Base-by-base conservation (phyloP, 2,888 invertebrate species). In the Rhaphigaster nebulosa region DNA sequence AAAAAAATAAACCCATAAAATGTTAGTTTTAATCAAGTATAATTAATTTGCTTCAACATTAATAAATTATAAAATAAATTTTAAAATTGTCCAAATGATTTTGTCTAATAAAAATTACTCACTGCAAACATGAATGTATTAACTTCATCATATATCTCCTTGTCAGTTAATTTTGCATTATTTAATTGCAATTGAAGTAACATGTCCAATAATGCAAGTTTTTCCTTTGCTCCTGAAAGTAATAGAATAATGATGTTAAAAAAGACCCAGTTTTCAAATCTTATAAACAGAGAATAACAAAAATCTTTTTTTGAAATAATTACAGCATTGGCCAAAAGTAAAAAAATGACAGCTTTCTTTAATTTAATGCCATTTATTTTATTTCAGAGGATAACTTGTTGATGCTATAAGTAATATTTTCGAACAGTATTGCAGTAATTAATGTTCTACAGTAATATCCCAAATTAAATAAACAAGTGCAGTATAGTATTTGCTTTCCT, bases 91-190 rank as follows among this genome's bases (percentile, higher is more conserved):
- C 3, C 10, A 23, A 34, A 87, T 87, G 34, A 60, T 87, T 23
- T 54, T 88, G 0, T 88, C 45, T 56, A 20, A 91, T n/a, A 91
- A 41, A 26, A 87, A 52, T n/a, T 41, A 91, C 92, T 91, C 90
- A 93, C 93, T 70, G 92, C 93, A 91, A 93, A 93, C 92, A 93
- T 92, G 76, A 93, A 93, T 15, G 93, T 93, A 84, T 93, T 92
- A 2, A 93, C 93, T 91, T 93, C 93, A 88, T 93, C 93, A 54
- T 91, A 91, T 26, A 93, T 92, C 70, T 93, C 93, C 60, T 93
- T 92, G n/a, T 92, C 92, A 10, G 92, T 91, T 29, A 90, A 34
- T 34, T 87, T 34, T 5, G 60, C 52, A 45, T 87, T 87, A 34
- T 41, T 87, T 29, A 29, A 41, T 34, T 90, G 90, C 12, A 84